Evolutionary conservation across 2,888 invertebrate species (phyloP).

Genomic region (Lasius platythorax): DNA sequence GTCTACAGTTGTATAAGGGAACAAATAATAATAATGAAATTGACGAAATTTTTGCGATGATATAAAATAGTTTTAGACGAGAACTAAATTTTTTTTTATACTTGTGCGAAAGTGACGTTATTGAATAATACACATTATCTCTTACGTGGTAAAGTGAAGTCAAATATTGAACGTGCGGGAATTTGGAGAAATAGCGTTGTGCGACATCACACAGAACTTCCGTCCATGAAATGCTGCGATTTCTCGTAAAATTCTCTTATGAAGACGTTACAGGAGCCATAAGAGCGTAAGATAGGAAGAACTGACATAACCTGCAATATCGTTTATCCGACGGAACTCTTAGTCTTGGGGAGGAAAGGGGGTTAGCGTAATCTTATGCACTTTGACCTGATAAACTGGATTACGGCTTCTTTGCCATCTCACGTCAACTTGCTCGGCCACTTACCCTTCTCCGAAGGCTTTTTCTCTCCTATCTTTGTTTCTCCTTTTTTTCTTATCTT

Average conservation of each 20-base stretch:
- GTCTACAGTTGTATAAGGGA: not conserved
- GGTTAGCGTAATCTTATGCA: slow-evolving; percentile 81
- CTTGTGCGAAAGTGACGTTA: not conserved
- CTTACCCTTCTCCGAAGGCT: slow-evolving; percentile 4
- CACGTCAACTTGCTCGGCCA: slow-evolving; percentile 51
- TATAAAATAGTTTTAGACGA: not conserved
- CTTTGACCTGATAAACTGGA: slow-evolving; percentile 80
- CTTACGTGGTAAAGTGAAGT: not conserved
- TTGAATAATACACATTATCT: not conserved
- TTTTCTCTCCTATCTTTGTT: slow-evolving; percentile 3
- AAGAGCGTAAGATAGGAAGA: slow-evolving; percentile 34
- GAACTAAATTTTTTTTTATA: not conserved
- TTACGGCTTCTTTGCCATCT: slow-evolving; percentile 70
- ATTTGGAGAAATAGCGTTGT: not conserved
- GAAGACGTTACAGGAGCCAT: slow-evolving; percentile 57
- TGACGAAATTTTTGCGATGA: not conserved
- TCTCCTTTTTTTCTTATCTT: not conserved
- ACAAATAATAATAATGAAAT: not conserved
- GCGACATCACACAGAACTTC: not conserved
- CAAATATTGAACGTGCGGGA: slow-evolving; percentile 10
- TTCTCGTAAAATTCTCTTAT: slow-evolving; percentile 72
- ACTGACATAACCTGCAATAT: slow-evolving; percentile 77
- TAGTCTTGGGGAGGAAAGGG: slow-evolving; percentile 62
- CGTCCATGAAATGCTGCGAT: slow-evolving; percentile 25
- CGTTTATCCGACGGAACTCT: slow-evolving; percentile 78